Evolutionary conservation across 1,140 invertebrate species (phyloP).

Genomic region (Arctopsyche grandis): DNA sequence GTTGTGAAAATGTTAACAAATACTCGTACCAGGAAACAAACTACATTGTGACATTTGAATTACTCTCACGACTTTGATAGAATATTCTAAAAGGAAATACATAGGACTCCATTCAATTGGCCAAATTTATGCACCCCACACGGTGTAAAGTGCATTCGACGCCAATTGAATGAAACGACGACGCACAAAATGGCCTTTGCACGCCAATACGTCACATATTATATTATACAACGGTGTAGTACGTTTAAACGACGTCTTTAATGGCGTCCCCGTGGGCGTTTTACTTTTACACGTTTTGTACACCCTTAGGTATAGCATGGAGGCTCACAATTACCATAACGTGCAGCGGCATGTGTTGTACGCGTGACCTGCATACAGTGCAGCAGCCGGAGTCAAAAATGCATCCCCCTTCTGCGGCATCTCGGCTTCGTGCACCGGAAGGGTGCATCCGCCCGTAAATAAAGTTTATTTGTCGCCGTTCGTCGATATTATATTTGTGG

Average conservation of each 20-base stretch:
- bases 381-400: neutral
- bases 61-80: too few species aligned
- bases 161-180: slow-evolving; percentile 16
- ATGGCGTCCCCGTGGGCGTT: neutral
- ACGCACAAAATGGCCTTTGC: neutral
- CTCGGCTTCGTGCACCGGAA: neutral
- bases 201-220: neutral
- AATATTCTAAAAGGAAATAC: too few species aligned
- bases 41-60: too few species aligned
- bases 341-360: neutral
- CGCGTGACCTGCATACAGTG: slow-evolving; percentile 10
- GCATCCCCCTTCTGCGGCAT: neutral
- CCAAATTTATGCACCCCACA: neutral
- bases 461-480: slow-evolving; percentile 24
- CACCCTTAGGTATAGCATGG: too few species aligned
- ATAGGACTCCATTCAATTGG: too few species aligned
- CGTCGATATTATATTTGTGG: neutral
- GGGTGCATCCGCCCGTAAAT: slow-evolving; percentile 8
- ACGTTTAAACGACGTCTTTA: neutral
- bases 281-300: too few species aligned
- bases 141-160: neutral
- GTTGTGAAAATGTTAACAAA: too few species aligned
- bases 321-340: too few species aligned
- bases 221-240: too few species aligned
- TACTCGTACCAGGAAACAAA: too few species aligned